Percentiles rank a stretch among this genome's conserved stretches.
Conservation (phyloP, 2,113 vertebrate species). For the Ibidorhyncha struthersii region DNA sequence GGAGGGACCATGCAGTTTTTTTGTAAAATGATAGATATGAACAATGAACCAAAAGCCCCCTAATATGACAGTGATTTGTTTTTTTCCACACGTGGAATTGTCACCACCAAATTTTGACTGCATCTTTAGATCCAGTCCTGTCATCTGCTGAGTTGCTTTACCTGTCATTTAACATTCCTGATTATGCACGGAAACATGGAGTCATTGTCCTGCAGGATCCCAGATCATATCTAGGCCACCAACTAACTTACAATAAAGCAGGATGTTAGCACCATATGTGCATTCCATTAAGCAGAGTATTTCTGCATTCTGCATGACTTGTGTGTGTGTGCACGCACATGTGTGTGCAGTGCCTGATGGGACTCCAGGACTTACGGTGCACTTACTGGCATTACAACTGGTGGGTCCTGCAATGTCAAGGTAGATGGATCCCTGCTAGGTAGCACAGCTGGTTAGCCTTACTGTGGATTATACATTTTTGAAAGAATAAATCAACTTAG, state of each 20-base stretch:
- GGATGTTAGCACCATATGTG: not conserved
- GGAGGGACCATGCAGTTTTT: not conserved
- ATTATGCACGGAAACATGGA: not conserved
- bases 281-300: not conserved
- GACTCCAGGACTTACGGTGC: not conserved
- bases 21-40: not conserved
- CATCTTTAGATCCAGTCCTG: not conserved
- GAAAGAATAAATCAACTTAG: not conserved
- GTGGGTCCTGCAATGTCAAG: not conserved
- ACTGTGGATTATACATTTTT: not conserved
- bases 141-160: not conserved
- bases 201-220: not conserved
- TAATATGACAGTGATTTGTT: not conserved
- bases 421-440: not conserved
- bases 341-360: not conserved
- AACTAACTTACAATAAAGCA: not conserved
- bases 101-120: not conserved
- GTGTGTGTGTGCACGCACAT: fast-evolving
- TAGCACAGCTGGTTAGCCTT: not conserved
- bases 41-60: not conserved
- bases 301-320: not conserved
- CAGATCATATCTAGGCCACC: not conserved
- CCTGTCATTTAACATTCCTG: fast-evolving
- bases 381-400: not conserved
- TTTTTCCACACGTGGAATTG: not conserved